These are phyloP conservation scores for Archegozetes longisetosus DNA, from an alignment of 1,140 invertebrate species.

Conservation along the genomic window DNA sequence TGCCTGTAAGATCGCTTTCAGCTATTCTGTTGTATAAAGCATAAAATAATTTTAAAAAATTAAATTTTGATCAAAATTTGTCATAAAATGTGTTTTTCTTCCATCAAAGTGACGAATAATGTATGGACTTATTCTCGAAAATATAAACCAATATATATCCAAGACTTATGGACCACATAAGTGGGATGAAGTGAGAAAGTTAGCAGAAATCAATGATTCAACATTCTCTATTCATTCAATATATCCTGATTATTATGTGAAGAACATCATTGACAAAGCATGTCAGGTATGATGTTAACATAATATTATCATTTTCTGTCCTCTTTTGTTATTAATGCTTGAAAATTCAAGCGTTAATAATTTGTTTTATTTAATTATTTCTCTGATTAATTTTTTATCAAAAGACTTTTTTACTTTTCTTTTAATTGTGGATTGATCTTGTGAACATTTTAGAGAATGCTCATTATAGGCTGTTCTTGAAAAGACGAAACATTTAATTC, in stretches of 20 bases:
- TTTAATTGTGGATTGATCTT: constrained; percentile 16
- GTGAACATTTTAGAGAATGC: too few relatives aligned
- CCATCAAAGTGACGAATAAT: constrained; percentile 34
- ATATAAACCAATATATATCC: constrained; percentile 75
- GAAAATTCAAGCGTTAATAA: background rate
- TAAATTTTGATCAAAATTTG: too few relatives aligned
- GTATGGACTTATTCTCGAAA: constrained; percentile 87
- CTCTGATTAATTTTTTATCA: background rate
- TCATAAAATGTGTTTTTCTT: too few relatives aligned
- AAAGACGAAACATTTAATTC: too few relatives aligned
- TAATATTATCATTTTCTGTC: background rate
- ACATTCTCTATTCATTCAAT: constrained; percentile 81
- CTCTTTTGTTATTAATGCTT: background rate
- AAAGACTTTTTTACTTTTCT: background rate
- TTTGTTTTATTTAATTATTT: background rate
- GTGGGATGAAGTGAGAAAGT: constrained; percentile 68
- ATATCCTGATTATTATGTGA: constrained; percentile 73
- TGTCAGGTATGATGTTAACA: constrained; percentile 46
- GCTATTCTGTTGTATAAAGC: too few relatives aligned
- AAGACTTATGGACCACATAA: constrained; percentile 74
- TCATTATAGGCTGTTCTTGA: too few relatives aligned
- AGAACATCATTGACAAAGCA: constrained; percentile 61
- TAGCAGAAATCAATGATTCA: constrained; percentile 62
- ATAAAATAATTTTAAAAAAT: too few relatives aligned
- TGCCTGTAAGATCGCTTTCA: too few relatives aligned